Conservation (phyloP, 2,888 invertebrate species). For the Loripinus fragilis region DNA sequence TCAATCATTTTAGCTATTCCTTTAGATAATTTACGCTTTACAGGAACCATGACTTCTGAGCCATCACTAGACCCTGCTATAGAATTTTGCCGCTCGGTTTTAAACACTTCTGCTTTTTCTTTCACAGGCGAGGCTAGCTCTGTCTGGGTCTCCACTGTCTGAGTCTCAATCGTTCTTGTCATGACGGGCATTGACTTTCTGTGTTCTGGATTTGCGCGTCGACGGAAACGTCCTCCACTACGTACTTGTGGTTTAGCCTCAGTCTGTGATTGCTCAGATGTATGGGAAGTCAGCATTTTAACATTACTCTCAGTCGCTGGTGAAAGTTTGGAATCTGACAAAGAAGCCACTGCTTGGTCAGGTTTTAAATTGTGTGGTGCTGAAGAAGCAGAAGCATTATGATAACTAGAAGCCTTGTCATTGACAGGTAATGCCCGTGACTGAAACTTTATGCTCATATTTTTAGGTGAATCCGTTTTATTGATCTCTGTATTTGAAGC, state of each 20-base stretch:
- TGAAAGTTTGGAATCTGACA: neutral
- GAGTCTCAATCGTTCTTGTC: conserved; percentile 65
- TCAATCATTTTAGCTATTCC: conserved; percentile 76
- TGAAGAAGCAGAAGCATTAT: neutral
- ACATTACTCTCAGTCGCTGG: neutral
- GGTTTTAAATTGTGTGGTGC: conserved; percentile 21
- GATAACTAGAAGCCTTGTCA: neutral
- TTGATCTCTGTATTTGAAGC: conserved; percentile 22
- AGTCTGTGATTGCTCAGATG: neutral
- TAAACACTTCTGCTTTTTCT: conserved; percentile 47
- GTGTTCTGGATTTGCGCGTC: conserved; percentile 55
- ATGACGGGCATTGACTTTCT: conserved; percentile 71
- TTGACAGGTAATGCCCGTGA: conserved; percentile 18
- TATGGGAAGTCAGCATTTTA: neutral
- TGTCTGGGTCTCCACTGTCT: conserved; percentile 63
- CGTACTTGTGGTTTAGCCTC: conserved; percentile 21
- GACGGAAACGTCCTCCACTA: conserved; percentile 52
- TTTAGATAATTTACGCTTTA: conserved; percentile 61
- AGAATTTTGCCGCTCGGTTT: conserved; percentile 34
- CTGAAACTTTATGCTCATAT: conserved; percentile 44
- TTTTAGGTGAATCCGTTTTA: conserved; percentile 29
- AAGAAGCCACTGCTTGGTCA: conserved; percentile 41
- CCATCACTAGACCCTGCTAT: conserved; percentile 58
- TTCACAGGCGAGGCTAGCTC: conserved; percentile 42
- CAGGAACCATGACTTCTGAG: conserved; percentile 44